Evolutionary conservation across 1,140 invertebrate species (phyloP), one percentile per base, ranked within the genome.

Genomic region (Leptinotarsa undecemlineata): DNA sequence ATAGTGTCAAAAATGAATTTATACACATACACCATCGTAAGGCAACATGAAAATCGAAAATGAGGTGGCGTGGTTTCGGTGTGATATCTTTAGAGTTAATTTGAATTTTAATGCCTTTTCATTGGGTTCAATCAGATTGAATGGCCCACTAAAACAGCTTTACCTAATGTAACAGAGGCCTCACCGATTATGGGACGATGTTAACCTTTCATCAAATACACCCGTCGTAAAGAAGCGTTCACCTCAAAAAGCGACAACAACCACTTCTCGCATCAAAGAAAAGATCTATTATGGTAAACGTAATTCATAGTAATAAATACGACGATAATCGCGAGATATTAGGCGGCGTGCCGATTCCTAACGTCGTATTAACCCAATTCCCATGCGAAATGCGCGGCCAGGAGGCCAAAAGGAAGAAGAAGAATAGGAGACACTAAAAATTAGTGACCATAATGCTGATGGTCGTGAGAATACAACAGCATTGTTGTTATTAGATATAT

Each of bases 401-500:
- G 51, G 51, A 57, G 51, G 51, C 51, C 51, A 57, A 57, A 57
- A 57, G 15, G 51, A 19, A 57, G n/a, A 57, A 57, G 51, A 57
- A 57, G 51, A 64, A 64, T 21, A 64, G 63, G 63, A 64, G 63
- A 64, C 63, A 64, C 26, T 33, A 21, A 33, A 64, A 64, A 69
- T 69, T 69, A 69, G 68, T 48, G 68, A 47, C 68, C 33, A 20
- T 48, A 48, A 69, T 69, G 68, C 26, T 64, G 63, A 48, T 48
- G 47, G 68, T 48, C 68, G 68, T 69, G 68, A 69, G 68, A 69
- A 69, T 48, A 69, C 33, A 23, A 47, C 68, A 14, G 68, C 68
- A 69, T 69, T 75, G 74, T 75, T 68, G 63, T 70, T 64, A 64
- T 64, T 64, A 64, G 63, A 64, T 64, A 64, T 64, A 64, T 64